Evolutionary conservation across 2,888 invertebrate genomes (phyloP), one percentile per base, ranked within the genome.

Genomic region (Prosapia bicincta): DNA sequence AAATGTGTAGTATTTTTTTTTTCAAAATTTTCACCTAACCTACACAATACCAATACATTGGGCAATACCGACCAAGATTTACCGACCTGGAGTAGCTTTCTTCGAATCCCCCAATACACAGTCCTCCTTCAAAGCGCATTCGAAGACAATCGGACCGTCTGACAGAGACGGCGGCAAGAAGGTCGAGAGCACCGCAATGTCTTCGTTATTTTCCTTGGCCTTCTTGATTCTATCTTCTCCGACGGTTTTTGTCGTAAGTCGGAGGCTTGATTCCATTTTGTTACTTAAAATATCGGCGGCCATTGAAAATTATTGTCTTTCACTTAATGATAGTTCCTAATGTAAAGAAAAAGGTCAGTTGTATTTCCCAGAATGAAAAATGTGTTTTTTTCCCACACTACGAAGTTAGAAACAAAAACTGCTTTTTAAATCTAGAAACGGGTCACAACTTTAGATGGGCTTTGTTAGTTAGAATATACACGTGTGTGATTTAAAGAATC

Each of bases 111-210:
- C 95, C 77, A 92, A 86, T 68, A 90, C 85, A 84, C 96, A 96
- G 81, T 91, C 90, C 81, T 90, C 89, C 78, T 91, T 91, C 82
- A 93, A 86, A 80, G 90, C 89, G 86, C 96, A 96, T 84, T 90
- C 89, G 85, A 96, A 96, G 67, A 76, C 77, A 24, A 79, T 73
- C 74, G 76, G 74, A n/a, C 80, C 78, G 83, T 91, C 91, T 82
- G 90, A 90, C 76, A 90, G 89, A 82, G 89, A 89, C 43, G 89
- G 88, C 68, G 94, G 92, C 78, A 95, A 87, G 83, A 95, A 93
- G 91, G 94, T 94, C 80, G 94, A 93, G 81, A 95, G 87, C 81
- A 96, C 91, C 73, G 95, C 95, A 78, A 95, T 91, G 86, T 96
- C 96, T 86, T 95, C 95, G 85, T 94, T 93, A 83, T 91, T 91